Evolutionary conservation across 2,113 vertebrate genomes (phyloP).

Genomic region (Serinus canaria): DNA sequence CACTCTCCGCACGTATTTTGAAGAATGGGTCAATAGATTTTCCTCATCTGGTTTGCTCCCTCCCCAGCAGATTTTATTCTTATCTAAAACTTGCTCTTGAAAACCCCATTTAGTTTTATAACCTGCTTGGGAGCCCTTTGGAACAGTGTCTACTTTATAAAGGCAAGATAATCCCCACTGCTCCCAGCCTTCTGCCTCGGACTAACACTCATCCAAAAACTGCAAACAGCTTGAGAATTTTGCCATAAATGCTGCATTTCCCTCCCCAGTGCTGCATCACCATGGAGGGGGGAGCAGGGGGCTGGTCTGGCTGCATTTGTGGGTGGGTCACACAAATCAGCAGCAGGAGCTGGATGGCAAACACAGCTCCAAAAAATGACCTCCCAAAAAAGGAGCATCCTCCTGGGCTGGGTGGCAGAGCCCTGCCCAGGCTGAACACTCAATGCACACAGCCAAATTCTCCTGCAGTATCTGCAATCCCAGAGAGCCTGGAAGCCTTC

Average conservation of each 20-base stretch:
- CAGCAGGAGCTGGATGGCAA: neutral
- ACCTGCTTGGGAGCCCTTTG: conserved; percentile 22
- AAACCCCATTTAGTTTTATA: conserved; percentile 45
- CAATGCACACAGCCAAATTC: neutral
- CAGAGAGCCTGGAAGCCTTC: neutral
- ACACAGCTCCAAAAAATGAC: neutral
- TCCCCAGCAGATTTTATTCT: conserved; percentile 18
- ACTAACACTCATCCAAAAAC: conserved; percentile 2
- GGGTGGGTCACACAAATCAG: neutral
- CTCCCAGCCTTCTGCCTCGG: conserved; percentile 5
- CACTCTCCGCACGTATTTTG: neutral
- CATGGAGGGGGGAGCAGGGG: neutral
- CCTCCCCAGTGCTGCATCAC: neutral
- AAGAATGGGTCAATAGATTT: neutral
- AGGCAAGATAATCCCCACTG: neutral
- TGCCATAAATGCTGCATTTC: neutral
- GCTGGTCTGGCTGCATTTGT: neutral
- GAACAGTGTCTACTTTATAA: neutral
- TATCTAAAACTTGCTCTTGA: conserved; percentile 18
- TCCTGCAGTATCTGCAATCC: neutral
- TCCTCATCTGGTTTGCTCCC: neutral
- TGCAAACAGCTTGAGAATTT: conserved; percentile 21
- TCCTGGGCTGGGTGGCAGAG: neutral
- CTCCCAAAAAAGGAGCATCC: neutral
- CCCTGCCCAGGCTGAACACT: neutral